Evolutionary conservation across 1,140 invertebrate genomes (phyloP).

Genomic region (Caenorhabditis brenneri): DNA sequence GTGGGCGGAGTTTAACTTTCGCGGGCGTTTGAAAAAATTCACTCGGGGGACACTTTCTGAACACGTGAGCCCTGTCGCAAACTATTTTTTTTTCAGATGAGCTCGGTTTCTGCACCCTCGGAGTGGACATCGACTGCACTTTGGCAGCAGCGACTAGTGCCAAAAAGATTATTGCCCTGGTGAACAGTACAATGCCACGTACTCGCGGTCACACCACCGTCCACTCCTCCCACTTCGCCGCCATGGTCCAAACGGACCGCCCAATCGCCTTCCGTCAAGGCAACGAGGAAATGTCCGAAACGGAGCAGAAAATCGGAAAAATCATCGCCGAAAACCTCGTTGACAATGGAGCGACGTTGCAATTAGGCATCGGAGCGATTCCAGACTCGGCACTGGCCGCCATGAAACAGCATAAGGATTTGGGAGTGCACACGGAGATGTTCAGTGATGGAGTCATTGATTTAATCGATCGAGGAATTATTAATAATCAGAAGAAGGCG

Average conservation of each 20-base stretch:
- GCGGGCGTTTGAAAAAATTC: no score
- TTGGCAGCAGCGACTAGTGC: slow-evolving; percentile 83
- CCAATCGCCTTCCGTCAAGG: slow-evolving; percentile 76
- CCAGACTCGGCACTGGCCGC: slow-evolving; percentile 84
- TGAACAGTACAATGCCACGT: slow-evolving; percentile 85
- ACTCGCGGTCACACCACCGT: slow-evolving; percentile 88
- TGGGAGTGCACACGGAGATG: slow-evolving; percentile 82
- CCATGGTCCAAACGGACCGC: slow-evolving; percentile 78
- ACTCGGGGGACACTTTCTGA: no score
- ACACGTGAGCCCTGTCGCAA: no score
- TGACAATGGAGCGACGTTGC: slow-evolving; percentile 87
- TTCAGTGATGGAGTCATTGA: slow-evolving; percentile 87
- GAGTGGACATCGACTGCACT: slow-evolving; percentile 88
- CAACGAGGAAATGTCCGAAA: slow-evolving; percentile 69
- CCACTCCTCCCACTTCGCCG: slow-evolving; percentile 87
- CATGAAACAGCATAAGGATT: slow-evolving; percentile 83
- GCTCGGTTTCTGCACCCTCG: slow-evolving; percentile 89
- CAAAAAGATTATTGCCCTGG: slow-evolving; percentile 81
- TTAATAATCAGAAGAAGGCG: slow-evolving; percentile 84
- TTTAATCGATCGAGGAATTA: slow-evolving; percentile 80
- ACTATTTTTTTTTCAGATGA: no score
- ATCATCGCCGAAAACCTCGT: slow-evolving; percentile 81
- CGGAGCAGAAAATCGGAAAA: slow-evolving; percentile 32
- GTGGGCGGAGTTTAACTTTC: no score
- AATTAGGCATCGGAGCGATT: slow-evolving; percentile 89